Base-by-base conservation (phyloP, 2,113 vertebrate genomes). In the Myiozetetes cayanensis region DNA sequence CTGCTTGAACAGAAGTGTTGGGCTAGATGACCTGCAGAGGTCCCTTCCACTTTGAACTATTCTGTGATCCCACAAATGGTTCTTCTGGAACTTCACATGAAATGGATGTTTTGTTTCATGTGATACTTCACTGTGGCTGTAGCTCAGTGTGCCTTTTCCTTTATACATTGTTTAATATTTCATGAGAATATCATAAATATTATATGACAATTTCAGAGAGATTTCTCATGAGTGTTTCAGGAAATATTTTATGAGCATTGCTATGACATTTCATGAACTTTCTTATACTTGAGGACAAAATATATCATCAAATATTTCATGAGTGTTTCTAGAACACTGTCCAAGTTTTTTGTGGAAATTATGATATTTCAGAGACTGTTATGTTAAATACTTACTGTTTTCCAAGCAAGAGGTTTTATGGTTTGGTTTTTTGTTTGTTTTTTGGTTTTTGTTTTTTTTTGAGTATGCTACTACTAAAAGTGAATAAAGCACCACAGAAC, bases 161-260 rank as follows among this genome's bases (percentile, higher is more conserved):
- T 81, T 72, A 67, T 24, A 53, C 8, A 10, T 41, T 74, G 4
- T 4, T 91, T 87, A 94, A 95, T 72, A 75, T 85, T 93, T 94
- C 19, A 87, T 91, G 23, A 61, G 82, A 82, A 89, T 68, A 35
- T 28, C 18, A 78, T 87, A 87, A 93, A 93, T 89, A 70, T 79
- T 91, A 41, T 19, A 91, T 76, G 21, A 78, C 14, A 33, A 41
- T 93, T 89, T 94, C 81, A 72, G 66, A 81, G 33, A 89, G 14
- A 80, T 87, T 91, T 85, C 53, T 78, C 62, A 59, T 74, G 52
- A 87, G 65, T 43, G 21, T 85, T 81, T 93, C 65, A 63, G 71
- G 65, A 89, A 90, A 84, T 89, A 89, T 62, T 85, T 90, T 85
- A 49, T 39, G 73, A 94, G 17, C 15, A 89, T 80, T 89, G n/a